Conservation (phyloP, 2,113 vertebrate genomes). For the Numida meleagris region DNA sequence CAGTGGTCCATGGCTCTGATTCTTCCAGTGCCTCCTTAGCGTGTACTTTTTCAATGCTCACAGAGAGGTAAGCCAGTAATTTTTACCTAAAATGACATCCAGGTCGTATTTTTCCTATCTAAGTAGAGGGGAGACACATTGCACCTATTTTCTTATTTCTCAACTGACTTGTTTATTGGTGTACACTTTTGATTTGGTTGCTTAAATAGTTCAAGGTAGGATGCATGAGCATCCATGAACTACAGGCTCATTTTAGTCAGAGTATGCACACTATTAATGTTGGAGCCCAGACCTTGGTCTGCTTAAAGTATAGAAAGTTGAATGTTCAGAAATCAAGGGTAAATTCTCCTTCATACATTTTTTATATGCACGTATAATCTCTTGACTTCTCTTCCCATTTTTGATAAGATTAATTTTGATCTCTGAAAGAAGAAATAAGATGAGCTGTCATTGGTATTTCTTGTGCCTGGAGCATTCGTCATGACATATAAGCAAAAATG, state of each 20-base stretch:
- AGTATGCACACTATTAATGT: neutral
- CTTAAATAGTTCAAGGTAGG: neutral
- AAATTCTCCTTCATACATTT: neutral
- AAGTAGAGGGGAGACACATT: neutral
- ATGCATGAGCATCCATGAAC: neutral
- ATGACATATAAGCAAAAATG: neutral
- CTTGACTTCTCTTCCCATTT: slow-evolving; percentile 3
- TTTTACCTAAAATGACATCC: neutral
- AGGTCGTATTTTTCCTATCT: neutral
- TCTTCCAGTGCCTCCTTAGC: neutral
- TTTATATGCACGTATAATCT: slow-evolving; percentile 12
- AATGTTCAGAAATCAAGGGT: neutral
- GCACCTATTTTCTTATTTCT: neutral
- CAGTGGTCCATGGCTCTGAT: neutral
- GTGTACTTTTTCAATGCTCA: neutral
- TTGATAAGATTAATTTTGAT: slow-evolving; percentile 21
- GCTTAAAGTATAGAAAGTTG: neutral
- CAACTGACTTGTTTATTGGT: neutral
- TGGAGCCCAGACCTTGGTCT: neutral
- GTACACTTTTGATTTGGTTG: neutral
- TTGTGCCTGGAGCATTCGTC: neutral
- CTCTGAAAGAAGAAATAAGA: neutral
- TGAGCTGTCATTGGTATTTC: neutral
- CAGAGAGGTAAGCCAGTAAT: neutral
- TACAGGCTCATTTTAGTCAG: neutral